Base-by-base conservation (phyloP, 2,888 invertebrate genomes). In the Ashinkailepas kermadecensis region DNA sequence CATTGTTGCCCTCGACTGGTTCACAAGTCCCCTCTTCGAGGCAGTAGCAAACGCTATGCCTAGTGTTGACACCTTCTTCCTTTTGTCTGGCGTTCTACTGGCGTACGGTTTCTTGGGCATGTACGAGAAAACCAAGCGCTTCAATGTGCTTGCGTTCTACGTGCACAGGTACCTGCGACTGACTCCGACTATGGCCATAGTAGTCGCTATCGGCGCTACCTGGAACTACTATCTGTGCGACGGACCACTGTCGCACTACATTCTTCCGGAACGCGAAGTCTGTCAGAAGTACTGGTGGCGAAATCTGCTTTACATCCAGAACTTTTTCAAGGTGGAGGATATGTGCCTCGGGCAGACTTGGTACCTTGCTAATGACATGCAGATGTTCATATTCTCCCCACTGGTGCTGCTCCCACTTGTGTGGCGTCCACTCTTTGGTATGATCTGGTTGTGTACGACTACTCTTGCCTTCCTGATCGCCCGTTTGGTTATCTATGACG, bases 31-130 rank as follows among this genome's bases (percentile, higher is more conserved):
- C 0, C 23, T 23, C 18, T 58, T 58, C 23, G 67, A 82, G 25
- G 21, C 80, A 11, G 54, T 83, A 18, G n/a, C 80, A 3, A 83
- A 83, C 67, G 83, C 81, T 12, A 56, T 58, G 12, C 82, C 82
- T 12, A 81, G 82, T n/a, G 83, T 83, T 18, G 83, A 83, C 78
- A 81, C 82, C 18, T 83, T 83, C 81, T 82, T 82, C 81, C 78
- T 83, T 21, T 81, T 83, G 80, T 81, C 81, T 23, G 83, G 83
- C n/a, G 79, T 81, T 65, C 78, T 82, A 57, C 81, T 82, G 25
- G 81, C 83, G 18, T 83, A 82, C 59, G 59, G 65, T 25, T 39
- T 82, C n/a, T 74, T 59, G 1, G 70, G 62, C 56, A 70, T 80
- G 10, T 54, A 79, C 39, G 70, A 70, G 2, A 39, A 39, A n/a